Conservation (phyloP, 2,797 vertebrate genomes). For the Morus bassanus region DNA sequence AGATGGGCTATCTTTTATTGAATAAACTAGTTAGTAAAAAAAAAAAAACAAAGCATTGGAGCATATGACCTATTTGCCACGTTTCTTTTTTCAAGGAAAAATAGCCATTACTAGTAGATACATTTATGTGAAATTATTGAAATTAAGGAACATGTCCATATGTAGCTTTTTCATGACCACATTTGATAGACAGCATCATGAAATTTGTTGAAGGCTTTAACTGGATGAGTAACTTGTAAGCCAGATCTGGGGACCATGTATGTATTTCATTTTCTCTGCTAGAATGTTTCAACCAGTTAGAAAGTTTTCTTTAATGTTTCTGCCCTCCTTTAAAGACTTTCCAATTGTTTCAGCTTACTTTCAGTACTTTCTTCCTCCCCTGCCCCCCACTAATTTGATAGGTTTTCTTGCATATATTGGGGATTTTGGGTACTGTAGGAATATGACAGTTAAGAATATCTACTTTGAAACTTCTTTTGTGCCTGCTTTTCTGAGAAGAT, state of each 20-base stretch:
- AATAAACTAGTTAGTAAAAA: neutral
- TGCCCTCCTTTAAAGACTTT: neutral
- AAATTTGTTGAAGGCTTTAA: neutral
- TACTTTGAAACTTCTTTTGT: neutral
- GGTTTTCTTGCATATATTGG: neutral
- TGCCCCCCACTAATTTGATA: fast-evolving
- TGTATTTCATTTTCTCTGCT: neutral
- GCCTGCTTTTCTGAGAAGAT: neutral
- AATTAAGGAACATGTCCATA: neutral
- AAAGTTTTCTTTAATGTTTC: neutral
- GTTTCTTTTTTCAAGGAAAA: neutral
- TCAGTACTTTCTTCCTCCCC: neutral
- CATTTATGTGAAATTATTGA: neutral
- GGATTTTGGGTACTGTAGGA: neutral
- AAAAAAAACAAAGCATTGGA: neutral
- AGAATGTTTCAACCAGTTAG: neutral
- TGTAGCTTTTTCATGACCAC: neutral
- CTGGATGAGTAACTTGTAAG: neutral
- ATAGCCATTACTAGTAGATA: neutral
- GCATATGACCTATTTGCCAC: neutral
- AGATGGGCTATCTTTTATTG: neutral
- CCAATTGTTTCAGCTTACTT: neutral
- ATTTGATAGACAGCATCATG: neutral
- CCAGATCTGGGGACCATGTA: neutral
- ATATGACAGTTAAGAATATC: neutral